Evolutionary conservation across 1,140 invertebrate genomes (phyloP).

Genomic region (Pentalonia nigronervosa): DNA sequence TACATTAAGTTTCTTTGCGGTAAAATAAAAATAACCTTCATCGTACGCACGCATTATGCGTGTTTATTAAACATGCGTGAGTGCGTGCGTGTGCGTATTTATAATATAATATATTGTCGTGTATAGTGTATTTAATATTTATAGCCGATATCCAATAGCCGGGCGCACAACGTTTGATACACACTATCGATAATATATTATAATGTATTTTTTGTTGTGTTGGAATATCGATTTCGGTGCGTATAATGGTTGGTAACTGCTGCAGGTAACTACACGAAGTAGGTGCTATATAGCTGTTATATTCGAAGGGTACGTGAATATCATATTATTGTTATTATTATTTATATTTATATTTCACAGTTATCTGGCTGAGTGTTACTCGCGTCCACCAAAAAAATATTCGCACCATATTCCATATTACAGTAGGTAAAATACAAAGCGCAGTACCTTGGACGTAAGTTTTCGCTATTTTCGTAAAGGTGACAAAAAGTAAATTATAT

Average conservation of each 20-base stretch:
- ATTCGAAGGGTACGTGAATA: background rate
- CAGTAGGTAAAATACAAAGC: too few species aligned
- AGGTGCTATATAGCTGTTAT: background rate
- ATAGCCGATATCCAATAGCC: background rate
- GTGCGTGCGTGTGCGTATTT: background rate
- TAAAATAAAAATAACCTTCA: conserved; percentile 18
- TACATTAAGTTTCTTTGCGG: conserved; percentile 12
- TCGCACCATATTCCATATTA: background rate
- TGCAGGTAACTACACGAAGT: background rate
- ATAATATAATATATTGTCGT: conserved; percentile 14
- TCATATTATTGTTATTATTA: background rate
- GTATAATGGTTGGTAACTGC: background rate
- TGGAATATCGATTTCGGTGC: background rate
- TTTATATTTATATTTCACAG: background rate
- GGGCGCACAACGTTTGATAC: conserved; percentile 1
- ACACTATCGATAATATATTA: background rate
- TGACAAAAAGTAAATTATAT: too few species aligned
- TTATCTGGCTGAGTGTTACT: background rate
- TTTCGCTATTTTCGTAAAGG: too few species aligned
- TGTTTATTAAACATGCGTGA: background rate
- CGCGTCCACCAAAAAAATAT: background rate
- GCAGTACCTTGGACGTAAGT: too few species aligned
- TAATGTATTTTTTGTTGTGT: background rate
- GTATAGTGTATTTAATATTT: background rate
- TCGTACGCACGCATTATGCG: conserved; percentile 3